Base-by-base conservation (phyloP, 2,113 vertebrate genomes). In the Chaetodon auriga region DNA sequence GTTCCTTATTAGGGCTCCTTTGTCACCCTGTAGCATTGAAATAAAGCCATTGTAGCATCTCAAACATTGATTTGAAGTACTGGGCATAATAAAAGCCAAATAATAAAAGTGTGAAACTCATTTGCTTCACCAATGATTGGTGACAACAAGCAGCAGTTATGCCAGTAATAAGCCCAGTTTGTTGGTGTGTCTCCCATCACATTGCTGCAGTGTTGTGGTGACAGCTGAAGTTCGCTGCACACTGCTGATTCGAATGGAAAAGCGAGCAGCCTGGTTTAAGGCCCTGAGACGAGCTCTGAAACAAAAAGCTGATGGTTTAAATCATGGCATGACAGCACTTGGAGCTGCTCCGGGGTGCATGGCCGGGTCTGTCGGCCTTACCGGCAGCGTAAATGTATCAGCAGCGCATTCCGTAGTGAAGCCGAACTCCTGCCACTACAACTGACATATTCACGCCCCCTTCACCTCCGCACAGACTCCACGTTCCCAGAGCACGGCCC, bases 351-450 rank as follows among this genome's bases (percentile, higher is more conserved):
- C 62, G 61, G 30, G 77, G 62, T 38, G 21, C 30, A 0, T 64
- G 68, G 75, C 73, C 54, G 51, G 53, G 61, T 78, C 64, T 84
- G 68, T 72, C 74, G 75, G 74, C 70, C 54, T 76, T 61, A 64
- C 58, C n/a, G 48, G 73, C 81, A 75, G 74, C 71, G 89, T 80
- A 92, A 93, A 93, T 90, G 89, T 75, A 92, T 71, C 57, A 54
- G 86, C 38, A 64, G 46, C 57, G 65, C 90, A 93, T 94, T 94
- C 88, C 90, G 12, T 68, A 66, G 62, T 46, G 87, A 80, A 93
- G 91, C 2, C 62, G 46, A 90, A 81, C 74, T 83, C 57, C 70
- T 60, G 51, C 75, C 68, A 81, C 85, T 36, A 74, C 63, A 30
- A 72, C 73, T 48, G 63, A 71, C 80, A 86, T 10, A 65, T 78